Evolutionary conservation across 2,888 invertebrate species (phyloP), one percentile per base, ranked within the genome.

Genomic region (Aphidius colemani): DNA sequence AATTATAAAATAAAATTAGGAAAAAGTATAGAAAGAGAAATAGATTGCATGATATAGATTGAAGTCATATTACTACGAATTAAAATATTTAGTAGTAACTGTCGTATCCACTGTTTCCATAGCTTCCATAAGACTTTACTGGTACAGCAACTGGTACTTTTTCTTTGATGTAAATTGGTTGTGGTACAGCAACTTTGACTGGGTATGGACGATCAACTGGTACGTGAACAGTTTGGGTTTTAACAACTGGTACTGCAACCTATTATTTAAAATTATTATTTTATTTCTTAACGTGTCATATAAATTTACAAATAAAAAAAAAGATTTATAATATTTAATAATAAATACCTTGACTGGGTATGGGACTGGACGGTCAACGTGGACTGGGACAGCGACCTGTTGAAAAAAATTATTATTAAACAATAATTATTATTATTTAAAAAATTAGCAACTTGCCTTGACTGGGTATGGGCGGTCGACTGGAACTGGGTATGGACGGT

Each of bases 141-240:
- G 13, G 13, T 18, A 18, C 75, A 48, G 71, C 60, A 61, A 83
- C 78, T 48, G 84, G 83, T 43, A 80, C 75, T 58, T 73, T 65
- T 59, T 81, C 73, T 59, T 78, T 79, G 61, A 89, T 85, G 61
- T 85, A 79, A 9, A 89, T 86, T 0, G 88, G 88, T 0, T 86
- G 85, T 10, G 88, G 86, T 3, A 88, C 87, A n/a, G 84, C 81
- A 46, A 84, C 84, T 63, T 85, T 84, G 7, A 86, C 83, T 39
- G 83, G 83, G 70, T 81, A 82, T 8, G 85, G 85, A 67, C 83
- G 83, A 69, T 85, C 84, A 46, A 86, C 85, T 61, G 85, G 85
- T 48, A 85, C 83, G 8, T 81, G 68, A 59, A 85, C 79, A 4
- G 80, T 79, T 66, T 72, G 74, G 60, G 81, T 81, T 45, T 81